These are phyloP conservation scores for Catharus fuscescens DNA, from an alignment of 2,113 vertebrate genomes.

Conservation along the genomic window DNA sequence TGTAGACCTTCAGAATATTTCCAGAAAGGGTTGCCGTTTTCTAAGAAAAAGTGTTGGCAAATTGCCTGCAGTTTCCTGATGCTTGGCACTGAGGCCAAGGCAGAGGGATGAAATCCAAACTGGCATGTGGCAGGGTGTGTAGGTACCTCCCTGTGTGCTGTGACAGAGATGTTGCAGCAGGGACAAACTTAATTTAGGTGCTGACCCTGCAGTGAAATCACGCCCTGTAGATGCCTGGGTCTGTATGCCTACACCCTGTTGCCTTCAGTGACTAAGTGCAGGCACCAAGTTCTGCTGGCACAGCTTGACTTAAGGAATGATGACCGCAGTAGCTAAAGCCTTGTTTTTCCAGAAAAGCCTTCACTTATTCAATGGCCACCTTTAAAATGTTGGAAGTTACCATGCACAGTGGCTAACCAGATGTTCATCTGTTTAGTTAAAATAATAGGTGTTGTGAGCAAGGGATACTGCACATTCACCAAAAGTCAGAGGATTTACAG, in stretches of 20 bases:
- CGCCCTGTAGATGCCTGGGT: background rate
- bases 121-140: background rate
- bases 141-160: conserved; percentile 25
- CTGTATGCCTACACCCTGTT: background rate
- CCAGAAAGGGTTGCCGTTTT: conserved; percentile 50
- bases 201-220: background rate
- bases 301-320: background rate
- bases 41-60: conserved; percentile 46
- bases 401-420: background rate
- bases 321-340: accelerated
- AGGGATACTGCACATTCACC: background rate
- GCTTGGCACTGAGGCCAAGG: conserved; percentile 10
- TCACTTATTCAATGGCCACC: accelerated
- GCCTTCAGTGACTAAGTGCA: background rate
- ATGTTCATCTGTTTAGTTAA: background rate
- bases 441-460: background rate
- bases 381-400: background rate
- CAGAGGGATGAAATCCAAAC: conserved; percentile 24
- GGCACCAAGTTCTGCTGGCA: background rate
- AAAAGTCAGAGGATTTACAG: background rate
- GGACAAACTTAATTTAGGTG: conserved; percentile 18
- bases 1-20: conserved; percentile 46
- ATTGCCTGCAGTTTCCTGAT: conserved; percentile 38
- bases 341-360: background rate
- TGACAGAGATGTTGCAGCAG: background rate